Evolutionary conservation across 2,888 invertebrate genomes (phyloP).

Genomic region (Lycia hirtaria): DNA sequence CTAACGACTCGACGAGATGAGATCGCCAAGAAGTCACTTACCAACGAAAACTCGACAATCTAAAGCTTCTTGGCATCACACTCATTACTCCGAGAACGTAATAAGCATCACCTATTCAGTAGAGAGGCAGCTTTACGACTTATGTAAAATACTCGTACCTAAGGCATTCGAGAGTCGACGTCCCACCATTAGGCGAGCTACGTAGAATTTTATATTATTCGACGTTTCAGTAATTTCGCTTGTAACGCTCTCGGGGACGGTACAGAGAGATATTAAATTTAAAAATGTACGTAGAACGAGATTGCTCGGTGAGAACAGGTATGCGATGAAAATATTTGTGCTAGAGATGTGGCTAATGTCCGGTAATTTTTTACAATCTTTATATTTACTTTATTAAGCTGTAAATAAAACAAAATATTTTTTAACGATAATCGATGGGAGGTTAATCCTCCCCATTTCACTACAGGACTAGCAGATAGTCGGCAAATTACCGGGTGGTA

Average conservation of each 20-base stretch:
- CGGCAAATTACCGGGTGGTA: too few species aligned
- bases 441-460: too few species aligned
- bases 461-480: too few species aligned
- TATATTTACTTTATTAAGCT: too few species aligned
- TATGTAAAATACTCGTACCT: conserved; percentile 29
- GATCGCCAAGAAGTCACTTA: neutral
- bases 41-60: neutral
- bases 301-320: conserved; percentile 50
- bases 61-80: conserved; percentile 10
- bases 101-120: conserved; percentile 40
- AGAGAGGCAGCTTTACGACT: conserved; percentile 34
- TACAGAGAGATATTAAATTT: conserved; percentile 78
- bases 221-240: conserved; percentile 65
- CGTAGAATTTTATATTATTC: conserved; percentile 60
- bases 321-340: conserved; percentile 36
- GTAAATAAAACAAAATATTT: too few species aligned
- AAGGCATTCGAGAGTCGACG: conserved; percentile 35
- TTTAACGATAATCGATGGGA: too few species aligned
- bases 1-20: conserved; percentile 1
- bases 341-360: conserved; percentile 13
- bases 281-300: conserved; percentile 68
- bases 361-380: conserved; percentile 9
- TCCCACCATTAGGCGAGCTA: conserved; percentile 46
- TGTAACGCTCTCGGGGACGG: conserved; percentile 62
- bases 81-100: conserved; percentile 28